Conservation (phyloP, 2,888 invertebrate species). For the Galerucella nymphaeae region DNA sequence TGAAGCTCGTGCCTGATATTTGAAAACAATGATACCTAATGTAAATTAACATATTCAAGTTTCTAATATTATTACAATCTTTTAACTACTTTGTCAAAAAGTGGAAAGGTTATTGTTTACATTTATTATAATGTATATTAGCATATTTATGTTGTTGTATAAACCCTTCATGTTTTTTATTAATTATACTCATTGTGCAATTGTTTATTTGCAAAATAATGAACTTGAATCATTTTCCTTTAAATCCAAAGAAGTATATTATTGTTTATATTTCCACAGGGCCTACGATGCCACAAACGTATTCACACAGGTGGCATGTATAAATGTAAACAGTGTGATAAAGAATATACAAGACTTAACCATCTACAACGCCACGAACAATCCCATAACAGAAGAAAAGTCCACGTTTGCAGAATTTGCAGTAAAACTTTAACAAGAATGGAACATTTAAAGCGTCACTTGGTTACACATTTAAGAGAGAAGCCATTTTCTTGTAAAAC, state of each 20-base stretch:
- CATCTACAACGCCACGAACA: slow-evolving; percentile 62
- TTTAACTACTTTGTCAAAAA: no score
- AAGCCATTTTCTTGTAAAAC: slow-evolving; percentile 62
- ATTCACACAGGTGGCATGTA: slow-evolving; percentile 60
- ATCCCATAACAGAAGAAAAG: slow-evolving; percentile 59
- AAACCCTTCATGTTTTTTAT: no score
- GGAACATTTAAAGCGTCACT: slow-evolving; percentile 63
- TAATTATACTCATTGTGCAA: no score
- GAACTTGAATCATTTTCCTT: no score
- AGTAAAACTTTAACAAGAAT: slow-evolving; percentile 62
- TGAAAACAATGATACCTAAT: no score
- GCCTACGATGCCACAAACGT: slow-evolving; percentile 57
- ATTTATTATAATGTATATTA: no score
- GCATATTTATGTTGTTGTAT: no score
- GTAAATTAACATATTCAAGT: no score
- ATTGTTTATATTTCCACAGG: slow-evolving; percentile 12
- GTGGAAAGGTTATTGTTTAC: no score
- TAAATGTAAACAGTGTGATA: slow-evolving; percentile 63
- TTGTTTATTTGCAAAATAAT: neutral
- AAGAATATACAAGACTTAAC: slow-evolving; percentile 60
- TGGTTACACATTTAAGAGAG: slow-evolving; percentile 62
- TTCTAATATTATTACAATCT: no score
- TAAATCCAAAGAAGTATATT: neutral
- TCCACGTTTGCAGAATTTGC: slow-evolving; percentile 64
- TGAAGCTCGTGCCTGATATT: no score